phyloP scores from a whole-genome alignment of 2,888 invertebrate species.

The Lissonota sp. region DNA sequence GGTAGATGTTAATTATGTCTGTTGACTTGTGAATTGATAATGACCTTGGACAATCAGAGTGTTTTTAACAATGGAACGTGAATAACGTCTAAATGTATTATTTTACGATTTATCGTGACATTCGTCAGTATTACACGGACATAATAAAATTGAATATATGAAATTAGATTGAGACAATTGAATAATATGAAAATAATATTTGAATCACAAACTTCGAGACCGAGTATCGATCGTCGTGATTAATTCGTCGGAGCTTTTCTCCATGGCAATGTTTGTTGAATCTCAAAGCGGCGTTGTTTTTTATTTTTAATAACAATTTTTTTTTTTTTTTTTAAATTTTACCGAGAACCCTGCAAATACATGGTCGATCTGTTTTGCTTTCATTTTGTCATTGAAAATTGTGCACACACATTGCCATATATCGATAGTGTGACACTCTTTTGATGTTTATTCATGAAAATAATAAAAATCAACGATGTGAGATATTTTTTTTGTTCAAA shows the following conservation, averaged over 20 bases:
- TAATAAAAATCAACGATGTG: neutral
- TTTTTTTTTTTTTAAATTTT: neutral
- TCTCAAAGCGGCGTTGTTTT: slow-evolving; percentile 18
- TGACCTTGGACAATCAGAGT: slow-evolving; percentile 10
- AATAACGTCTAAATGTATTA: slow-evolving; percentile 46
- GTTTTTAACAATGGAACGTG: slow-evolving; percentile 61
- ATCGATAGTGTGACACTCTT: slow-evolving; percentile 46
- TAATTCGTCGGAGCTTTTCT: slow-evolving; percentile 4
- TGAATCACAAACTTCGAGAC: neutral
- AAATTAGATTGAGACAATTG: no score
- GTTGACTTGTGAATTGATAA: slow-evolving; percentile 3
- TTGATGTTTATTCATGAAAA: slow-evolving; percentile 40
- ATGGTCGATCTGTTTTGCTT: neutral
- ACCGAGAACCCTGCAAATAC: slow-evolving; percentile 14
- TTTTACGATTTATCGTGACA: slow-evolving; percentile 26
- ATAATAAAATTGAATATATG: neutral
- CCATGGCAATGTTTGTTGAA: slow-evolving; percentile 28
- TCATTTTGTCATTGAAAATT: slow-evolving; percentile 19
- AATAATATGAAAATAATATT: neutral
- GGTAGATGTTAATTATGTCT: slow-evolving; percentile 16
- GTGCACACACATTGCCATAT: slow-evolving; percentile 36
- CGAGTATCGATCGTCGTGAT: slow-evolving; percentile 3
- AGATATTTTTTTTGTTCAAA: no score
- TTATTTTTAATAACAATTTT: neutral
- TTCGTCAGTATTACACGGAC: neutral